phyloP scores from a whole-genome alignment of 2,888 invertebrate genomes.

The Ischnura elegans region DNA sequence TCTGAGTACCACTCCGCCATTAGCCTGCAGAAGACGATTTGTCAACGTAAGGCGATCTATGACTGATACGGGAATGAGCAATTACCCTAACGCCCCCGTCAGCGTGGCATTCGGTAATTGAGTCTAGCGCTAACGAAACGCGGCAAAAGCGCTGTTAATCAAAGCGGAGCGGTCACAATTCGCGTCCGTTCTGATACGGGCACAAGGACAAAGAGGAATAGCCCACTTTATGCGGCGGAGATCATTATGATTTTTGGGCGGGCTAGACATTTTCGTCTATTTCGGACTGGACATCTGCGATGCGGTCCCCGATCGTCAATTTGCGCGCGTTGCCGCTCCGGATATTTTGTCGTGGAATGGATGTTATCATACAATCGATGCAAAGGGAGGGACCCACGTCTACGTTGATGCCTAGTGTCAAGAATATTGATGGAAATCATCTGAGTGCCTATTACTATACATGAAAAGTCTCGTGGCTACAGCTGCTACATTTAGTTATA shows the following conservation, averaged over 20 bases:
- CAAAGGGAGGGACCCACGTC: too few relatives aligned
- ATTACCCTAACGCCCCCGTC: not conserved
- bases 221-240: not conserved
- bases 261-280: not conserved
- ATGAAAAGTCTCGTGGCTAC: too few relatives aligned
- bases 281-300: not conserved
- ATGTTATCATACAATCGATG: too few relatives aligned
- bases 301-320: not conserved
- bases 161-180: not conserved
- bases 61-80: not conserved
- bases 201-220: not conserved
- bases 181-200: not conserved
- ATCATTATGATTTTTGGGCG: not conserved
- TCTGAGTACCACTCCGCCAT: not conserved
- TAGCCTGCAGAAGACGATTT: not conserved
- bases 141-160: not conserved
- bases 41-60: not conserved
- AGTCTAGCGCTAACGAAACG: not conserved
- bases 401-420: too few relatives aligned
- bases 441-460: too few relatives aligned
- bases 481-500: too few relatives aligned
- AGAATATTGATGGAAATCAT: too few relatives aligned
- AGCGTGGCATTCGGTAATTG: not conserved
- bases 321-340: too few relatives aligned
- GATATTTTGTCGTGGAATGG: too few relatives aligned